phyloP scores from a whole-genome alignment of 2,888 invertebrate genomes.

The Hyposoter dolosus region DNA sequence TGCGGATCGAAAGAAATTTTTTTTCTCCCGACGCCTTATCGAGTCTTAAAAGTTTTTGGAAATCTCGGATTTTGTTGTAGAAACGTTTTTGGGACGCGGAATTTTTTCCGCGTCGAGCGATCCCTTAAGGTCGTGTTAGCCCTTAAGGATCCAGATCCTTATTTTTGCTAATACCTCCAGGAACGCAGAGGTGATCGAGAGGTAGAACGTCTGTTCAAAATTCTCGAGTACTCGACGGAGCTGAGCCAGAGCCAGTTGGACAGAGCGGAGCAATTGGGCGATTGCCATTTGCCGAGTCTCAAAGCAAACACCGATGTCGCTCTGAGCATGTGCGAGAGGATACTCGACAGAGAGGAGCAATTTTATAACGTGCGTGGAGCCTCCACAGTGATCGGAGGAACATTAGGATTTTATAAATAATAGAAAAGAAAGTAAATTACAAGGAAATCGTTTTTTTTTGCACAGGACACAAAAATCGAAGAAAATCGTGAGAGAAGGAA shows the following conservation, averaged over 20 bases:
- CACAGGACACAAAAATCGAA: conserved; percentile 85
- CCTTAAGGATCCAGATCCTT: neutral
- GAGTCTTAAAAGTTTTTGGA: no score
- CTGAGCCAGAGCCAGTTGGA: conserved; percentile 91
- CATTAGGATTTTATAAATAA: no score
- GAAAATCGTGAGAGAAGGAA: conserved; percentile 86
- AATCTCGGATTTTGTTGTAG: no score
- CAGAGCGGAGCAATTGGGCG: conserved; percentile 88
- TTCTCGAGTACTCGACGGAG: conserved; percentile 91
- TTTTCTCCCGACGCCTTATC: no score
- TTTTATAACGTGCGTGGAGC: conserved; percentile 86
- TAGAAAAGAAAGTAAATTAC: no score
- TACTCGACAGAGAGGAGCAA: conserved; percentile 87
- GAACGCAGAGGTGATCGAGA: conserved; percentile 92
- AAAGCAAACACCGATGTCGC: conserved; percentile 89
- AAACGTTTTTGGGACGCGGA: no score
- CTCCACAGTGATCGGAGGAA: no score
- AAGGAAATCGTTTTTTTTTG: neutral
- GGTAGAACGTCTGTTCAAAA: conserved; percentile 91
- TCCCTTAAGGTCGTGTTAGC: no score
- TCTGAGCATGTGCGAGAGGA: conserved; percentile 87
- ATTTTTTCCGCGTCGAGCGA: no score
- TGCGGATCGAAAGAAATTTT: no score
- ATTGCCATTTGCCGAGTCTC: conserved; percentile 87
- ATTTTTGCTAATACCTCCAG: conserved; percentile 83